Evolutionary conservation across 2,888 invertebrate species (phyloP).

Genomic region (Gastracanthus pulcherrimus): DNA sequence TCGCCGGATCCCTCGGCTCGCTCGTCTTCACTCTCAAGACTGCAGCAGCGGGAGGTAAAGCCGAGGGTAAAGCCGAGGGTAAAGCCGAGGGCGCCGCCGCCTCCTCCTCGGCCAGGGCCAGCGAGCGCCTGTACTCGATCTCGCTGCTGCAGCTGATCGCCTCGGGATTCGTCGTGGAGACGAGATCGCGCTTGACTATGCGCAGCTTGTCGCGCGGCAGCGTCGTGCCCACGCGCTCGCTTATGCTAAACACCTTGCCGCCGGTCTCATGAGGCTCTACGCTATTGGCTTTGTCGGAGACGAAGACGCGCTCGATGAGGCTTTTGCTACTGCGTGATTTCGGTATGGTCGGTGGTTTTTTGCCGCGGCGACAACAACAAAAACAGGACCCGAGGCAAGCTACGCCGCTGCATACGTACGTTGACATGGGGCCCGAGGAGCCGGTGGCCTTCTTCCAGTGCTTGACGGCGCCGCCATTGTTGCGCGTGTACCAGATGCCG

Average conservation of each 20-base stretch:
- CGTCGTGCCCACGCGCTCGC: slow-evolving; percentile 35
- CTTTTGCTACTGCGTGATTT: slow-evolving; percentile 43
- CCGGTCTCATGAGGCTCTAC: slow-evolving; percentile 56
- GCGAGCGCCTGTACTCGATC: slow-evolving; percentile 73
- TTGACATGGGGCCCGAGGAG: slow-evolving; percentile 72
- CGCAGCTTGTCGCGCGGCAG: slow-evolving; percentile 74
- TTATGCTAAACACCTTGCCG: slow-evolving; percentile 33
- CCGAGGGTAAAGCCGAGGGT: no score
- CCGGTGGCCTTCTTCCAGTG: slow-evolving; percentile 74
- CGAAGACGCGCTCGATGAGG: slow-evolving; percentile 61
- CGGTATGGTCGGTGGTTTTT: background rate
- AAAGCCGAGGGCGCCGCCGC: background rate
- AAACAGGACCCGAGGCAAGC: slow-evolving; percentile 61
- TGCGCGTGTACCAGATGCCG: slow-evolving; percentile 86
- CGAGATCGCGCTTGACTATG: slow-evolving; percentile 81
- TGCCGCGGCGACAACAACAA: background rate
- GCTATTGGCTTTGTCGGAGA: slow-evolving; percentile 52
- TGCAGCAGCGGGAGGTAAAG: background rate
- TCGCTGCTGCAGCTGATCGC: slow-evolving; percentile 77
- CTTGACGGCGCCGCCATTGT: slow-evolving; percentile 82
- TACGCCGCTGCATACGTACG: slow-evolving; percentile 79
- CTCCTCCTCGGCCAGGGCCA: background rate
- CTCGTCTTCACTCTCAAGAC: background rate
- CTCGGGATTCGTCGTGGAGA: slow-evolving; percentile 83
- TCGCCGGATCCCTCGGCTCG: slow-evolving; percentile 63